Evolutionary conservation across 1,140 invertebrate species (phyloP).

Genomic region (Drosophila watanabei): DNA sequence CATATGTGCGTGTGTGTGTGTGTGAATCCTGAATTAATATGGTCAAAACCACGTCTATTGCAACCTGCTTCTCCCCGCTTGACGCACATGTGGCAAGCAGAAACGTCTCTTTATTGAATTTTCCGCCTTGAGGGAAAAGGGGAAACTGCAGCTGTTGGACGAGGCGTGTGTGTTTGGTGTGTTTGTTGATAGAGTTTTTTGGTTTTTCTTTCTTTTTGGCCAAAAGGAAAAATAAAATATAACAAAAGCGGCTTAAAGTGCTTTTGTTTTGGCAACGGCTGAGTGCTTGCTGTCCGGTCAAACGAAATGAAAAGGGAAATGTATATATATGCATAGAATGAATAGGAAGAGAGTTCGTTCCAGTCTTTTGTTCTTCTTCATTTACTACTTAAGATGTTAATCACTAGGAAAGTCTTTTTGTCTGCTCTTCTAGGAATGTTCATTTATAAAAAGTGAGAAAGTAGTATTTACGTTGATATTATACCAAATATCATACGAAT

Average conservation of each 20-base stretch:
- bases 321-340: not conserved
- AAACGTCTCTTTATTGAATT: slow-evolving; percentile 74
- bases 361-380: not conserved
- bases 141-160: slow-evolving; percentile 63
- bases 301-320: slow-evolving; percentile 8
- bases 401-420: not conserved
- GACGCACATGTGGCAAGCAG: slow-evolving; percentile 42
- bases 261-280: slow-evolving; percentile 34
- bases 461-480: too few relatives aligned
- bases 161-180: slow-evolving; percentile 20
- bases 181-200: slow-evolving; percentile 33
- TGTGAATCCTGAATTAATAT: slow-evolving; percentile 55
- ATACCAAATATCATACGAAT: too few relatives aligned
- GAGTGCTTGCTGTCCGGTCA: slow-evolving; percentile 1
- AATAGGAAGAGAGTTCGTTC: too few relatives aligned
- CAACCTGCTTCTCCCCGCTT: not conserved
- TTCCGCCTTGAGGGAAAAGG: slow-evolving; percentile 22
- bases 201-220: not conserved
- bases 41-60: slow-evolving; percentile 50
- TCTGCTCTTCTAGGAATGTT: too few relatives aligned
- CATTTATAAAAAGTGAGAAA: too few relatives aligned
- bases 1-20: slow-evolving; percentile 23
- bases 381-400: not conserved
- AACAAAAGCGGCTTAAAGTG: slow-evolving; percentile 68
- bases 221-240: slow-evolving; percentile 20